Evolutionary conservation across 2,113 vertebrate genomes (phyloP).

Genomic region (Mirounga angustirostris): DNA sequence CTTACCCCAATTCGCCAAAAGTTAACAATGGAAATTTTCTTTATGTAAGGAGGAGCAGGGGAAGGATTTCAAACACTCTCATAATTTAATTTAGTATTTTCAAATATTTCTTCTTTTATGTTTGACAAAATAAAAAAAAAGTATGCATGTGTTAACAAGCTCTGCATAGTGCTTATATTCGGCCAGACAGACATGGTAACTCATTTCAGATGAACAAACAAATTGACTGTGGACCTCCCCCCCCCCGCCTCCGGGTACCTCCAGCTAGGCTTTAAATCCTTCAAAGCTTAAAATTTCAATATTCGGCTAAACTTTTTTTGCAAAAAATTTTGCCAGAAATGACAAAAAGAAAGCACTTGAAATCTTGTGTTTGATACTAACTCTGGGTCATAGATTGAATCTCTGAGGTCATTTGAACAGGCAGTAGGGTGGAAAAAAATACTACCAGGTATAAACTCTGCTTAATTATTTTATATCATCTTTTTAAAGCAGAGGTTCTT

Average conservation of each 20-base stretch:
- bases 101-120: not conserved
- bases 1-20: not conserved
- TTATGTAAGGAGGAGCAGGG: not conserved
- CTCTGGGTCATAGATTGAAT: not conserved
- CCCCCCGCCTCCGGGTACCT: too few species aligned
- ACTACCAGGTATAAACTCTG: not conserved
- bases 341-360: not conserved
- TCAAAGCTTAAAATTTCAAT: not conserved
- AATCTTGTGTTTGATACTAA: not conserved
- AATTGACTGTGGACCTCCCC: not conserved
- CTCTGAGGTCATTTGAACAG: not conserved
- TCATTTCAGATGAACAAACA: not conserved
- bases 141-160: not conserved
- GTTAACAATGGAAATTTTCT: not conserved
- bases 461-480: not conserved
- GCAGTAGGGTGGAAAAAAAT: not conserved
- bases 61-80: not conserved
- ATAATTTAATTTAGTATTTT: not conserved
- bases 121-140: not conserved
- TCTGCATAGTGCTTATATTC: not conserved
- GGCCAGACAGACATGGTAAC: slow-evolving; percentile 17
- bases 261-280: not conserved
- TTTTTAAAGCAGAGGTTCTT: not conserved
- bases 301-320: not conserved
- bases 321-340: not conserved